Evolutionary conservation across 1,140 invertebrate genomes (phyloP), one percentile per base, ranked within the genome.

Genomic region (Drosophila paulistorum): DNA sequence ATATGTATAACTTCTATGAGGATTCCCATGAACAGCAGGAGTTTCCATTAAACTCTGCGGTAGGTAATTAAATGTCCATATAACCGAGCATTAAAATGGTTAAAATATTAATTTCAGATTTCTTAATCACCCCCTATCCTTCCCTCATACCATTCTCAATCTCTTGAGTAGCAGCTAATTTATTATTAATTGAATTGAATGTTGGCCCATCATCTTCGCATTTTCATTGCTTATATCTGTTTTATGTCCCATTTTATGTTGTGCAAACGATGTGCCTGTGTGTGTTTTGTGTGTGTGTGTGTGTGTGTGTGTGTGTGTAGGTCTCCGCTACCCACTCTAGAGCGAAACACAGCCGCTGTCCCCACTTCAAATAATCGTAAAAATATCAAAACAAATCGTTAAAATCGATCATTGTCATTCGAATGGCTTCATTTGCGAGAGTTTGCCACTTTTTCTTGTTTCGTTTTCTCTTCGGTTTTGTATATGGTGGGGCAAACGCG

Each of bases 301-400:
- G n/a, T 48, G 14, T 45, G 42, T 14, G 0, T 45, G 17, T 17
- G 41, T 51, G n/a, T 51, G 17, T 11, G 17, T 51, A 51, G 7
- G 17, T 20, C 17, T 23, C 45, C 45, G 4, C 17, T 45, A 9
- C 14, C 13, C 45, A 10, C 45, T 20, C 17, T 10, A 20, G 7
- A 10, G 45, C 0, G 1, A 20, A 23, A 10, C 3, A 3, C 9
- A 9, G 14, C 2, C 17, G 17, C 10, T 51, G 45, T 20, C 90
- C 84, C 80, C 89, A 92, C 45, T 51, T 51, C 45, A 51, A 51
- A 51, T 92, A 91, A 91, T 92, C 91, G 89, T 92, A 92, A 92
- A 92, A 90, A 92, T 92, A 92, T 91, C 91, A 92, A 90, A 92
- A 91, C 91, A 92, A 92, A 92, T 92, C 90, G 90, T 92, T 89